Percentiles rank a stretch among this genome's conserved stretches.
These are phyloP conservation scores for Hylomyscus alleni DNA, from an alignment of 2,797 vertebrate genomes.

Conservation along the genomic window DNA sequence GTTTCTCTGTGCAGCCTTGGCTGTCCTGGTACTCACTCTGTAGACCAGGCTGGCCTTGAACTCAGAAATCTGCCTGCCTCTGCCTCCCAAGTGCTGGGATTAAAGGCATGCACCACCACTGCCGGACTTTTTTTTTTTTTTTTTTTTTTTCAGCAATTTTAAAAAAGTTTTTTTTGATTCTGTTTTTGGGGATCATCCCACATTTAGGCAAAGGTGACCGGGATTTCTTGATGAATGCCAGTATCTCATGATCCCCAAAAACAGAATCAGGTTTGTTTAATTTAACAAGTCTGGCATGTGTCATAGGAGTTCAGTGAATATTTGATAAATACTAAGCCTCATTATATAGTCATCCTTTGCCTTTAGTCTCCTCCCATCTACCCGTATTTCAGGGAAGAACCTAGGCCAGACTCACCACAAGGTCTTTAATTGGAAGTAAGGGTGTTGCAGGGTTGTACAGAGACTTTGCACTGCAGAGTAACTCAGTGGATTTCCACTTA, in stretches of 20 bases:
- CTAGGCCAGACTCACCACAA: slow-evolving; percentile 60
- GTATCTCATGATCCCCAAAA: background rate
- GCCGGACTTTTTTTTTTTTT: no score
- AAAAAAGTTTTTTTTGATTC: no score
- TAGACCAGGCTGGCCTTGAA: no score
- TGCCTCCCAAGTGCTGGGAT: no score
- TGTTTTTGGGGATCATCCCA: no score
- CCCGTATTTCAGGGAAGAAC: background rate
- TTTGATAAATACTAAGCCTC: background rate
- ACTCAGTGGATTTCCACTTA: slow-evolving; percentile 61
- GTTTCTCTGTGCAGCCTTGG: no score
- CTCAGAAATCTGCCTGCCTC: no score
- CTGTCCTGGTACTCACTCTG: no score
- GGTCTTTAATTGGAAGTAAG: background rate
- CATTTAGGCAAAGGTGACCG: no score
- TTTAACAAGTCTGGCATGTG: background rate
- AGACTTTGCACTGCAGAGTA: background rate
- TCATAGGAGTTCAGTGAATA: background rate
- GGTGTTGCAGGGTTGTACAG: background rate
- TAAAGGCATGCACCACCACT: no score
- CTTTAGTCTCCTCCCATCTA: background rate
- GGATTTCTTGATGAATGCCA: background rate
- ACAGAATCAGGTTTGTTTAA: background rate
- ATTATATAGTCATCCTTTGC: background rate
- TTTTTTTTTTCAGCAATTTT: no score